A percentile compares a stretch with the other conserved stretches of the same genome.
These are phyloP conservation scores for Drosophila arawakana DNA, from an alignment of 1,140 invertebrate species.

Conservation along the genomic window DNA sequence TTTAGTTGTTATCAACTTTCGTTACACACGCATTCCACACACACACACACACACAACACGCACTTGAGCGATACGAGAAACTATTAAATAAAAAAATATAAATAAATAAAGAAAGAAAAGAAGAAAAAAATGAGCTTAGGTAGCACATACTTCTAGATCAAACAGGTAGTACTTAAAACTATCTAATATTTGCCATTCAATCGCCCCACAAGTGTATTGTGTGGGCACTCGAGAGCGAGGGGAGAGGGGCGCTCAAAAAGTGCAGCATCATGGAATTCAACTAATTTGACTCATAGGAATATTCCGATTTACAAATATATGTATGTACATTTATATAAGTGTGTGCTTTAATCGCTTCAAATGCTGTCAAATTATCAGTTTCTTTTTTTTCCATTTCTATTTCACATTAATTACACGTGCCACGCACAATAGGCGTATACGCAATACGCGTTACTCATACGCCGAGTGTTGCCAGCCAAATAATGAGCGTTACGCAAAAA, in stretches of 20 bases:
- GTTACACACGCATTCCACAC: conserved; percentile 37
- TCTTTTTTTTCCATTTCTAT: conserved; percentile 4
- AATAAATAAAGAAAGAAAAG: not conserved
- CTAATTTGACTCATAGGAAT: conserved; percentile 21
- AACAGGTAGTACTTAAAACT: conserved; percentile 20
- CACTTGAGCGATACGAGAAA: conserved; percentile 36
- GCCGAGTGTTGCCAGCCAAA: conserved; percentile 29
- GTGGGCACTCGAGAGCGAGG: conserved; percentile 4
- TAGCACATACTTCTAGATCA: conserved; percentile 1
- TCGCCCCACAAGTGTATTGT: not conserved
- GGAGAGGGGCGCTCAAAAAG: not conserved
- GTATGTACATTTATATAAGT: not conserved
- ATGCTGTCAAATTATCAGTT: conserved; percentile 44
- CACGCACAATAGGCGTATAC: conserved; percentile 25
- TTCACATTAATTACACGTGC: conserved; percentile 47
- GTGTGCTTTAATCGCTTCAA: conserved; percentile 26
- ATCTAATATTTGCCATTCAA: conserved; percentile 1
- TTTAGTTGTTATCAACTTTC: conserved; percentile 42
- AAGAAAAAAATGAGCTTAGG: conserved; percentile 15
- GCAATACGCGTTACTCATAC: conserved; percentile 44
- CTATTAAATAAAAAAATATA: conserved; percentile 8
- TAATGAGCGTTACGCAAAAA: conserved; percentile 31
- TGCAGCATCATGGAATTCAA: conserved; percentile 32
- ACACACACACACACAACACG: conserved; percentile 21
- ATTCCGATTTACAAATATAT: not conserved